Evolutionary conservation across 2,888 invertebrate species (phyloP), one percentile per base, ranked within the genome.

Genomic region (Ligdia adustata): DNA sequence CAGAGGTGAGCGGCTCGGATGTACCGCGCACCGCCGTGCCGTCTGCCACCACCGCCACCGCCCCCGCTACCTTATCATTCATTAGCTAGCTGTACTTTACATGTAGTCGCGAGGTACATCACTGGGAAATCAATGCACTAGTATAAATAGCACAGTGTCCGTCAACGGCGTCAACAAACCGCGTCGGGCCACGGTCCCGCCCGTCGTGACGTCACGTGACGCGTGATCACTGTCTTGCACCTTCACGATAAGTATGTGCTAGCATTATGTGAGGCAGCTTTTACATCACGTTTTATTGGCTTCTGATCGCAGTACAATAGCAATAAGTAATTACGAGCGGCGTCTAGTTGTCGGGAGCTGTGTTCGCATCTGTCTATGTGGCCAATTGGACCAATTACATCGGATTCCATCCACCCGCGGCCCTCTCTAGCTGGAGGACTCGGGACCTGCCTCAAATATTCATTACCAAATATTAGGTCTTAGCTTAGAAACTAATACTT

Each of bases 61-160:
- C 38, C 5, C 16, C 38, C 34, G 43, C 57, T 38, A 62, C n/a
- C n/a, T n/a, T n/a, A 64, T 64, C 47, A 64, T 64, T 61, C 43
- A 63, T 57, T 49, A 35, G 49, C 57, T 12, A 14, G 35, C 26
- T 27, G 35, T 48, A 5, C n/a, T n/a, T n/a, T 63, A 63, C 47
- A 64, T 64, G 60, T 41, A 63, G 58, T 49, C 34, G n/a, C n/a
- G n/a, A n/a, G n/a, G 16, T 14, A 18, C 14, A 14, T 31, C 18
- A 24, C 27, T 27, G 35, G 33, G 29, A 48, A 61, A 59, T 60
- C 58, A 57, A 62, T 64, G 57, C 40, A 44, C 14, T 40, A 9
- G 48, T 49, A 47, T 53, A 57, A 51, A 55, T 58, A 57, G 32
- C 35, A 18, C 16, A 4, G 16, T n/a, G n/a, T n/a, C n/a, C n/a